These are phyloP conservation scores for Scotopteryx bipunctaria DNA, from an alignment of 2,888 invertebrate species.

Conservation along the genomic window DNA sequence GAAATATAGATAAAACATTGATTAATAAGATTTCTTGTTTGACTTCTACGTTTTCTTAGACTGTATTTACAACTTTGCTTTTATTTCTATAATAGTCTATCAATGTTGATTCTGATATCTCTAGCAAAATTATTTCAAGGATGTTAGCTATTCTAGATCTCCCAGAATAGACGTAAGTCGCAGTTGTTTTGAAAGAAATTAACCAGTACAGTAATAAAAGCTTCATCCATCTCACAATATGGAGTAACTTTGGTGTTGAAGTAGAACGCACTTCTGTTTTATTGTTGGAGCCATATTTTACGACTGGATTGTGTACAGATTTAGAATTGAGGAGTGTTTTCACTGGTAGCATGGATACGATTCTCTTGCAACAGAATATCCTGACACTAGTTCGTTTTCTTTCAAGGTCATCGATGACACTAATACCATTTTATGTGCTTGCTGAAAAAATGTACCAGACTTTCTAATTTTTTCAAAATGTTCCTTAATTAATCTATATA, in stretches of 20 bases:
- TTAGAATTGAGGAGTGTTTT: constrained; percentile 60
- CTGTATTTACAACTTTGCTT: too few relatives aligned
- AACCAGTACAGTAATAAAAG: constrained; percentile 69
- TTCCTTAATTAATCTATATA: too few relatives aligned
- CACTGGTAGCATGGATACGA: constrained; percentile 36
- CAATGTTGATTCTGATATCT: too few relatives aligned
- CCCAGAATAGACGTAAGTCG: constrained; percentile 23
- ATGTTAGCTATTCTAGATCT: too few relatives aligned
- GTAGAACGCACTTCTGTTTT: constrained; percentile 80
- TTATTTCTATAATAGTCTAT: too few relatives aligned
- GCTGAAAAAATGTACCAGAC: neutral
- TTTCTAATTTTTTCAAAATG: too few relatives aligned
- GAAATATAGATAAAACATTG: too few relatives aligned
- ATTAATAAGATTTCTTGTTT: too few relatives aligned
- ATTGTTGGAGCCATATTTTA: constrained; percentile 83
- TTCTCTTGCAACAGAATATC: neutral
- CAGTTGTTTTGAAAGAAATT: constrained; percentile 53
- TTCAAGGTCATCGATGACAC: neutral
- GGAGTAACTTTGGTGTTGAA: constrained; percentile 72
- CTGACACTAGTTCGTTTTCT: neutral
- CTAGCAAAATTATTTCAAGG: too few relatives aligned
- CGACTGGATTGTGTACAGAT: constrained; percentile 81
- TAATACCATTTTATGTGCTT: too few relatives aligned
- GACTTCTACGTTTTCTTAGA: too few relatives aligned
- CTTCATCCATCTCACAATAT: constrained; percentile 71